Percentiles rank a stretch among this genome's conserved stretches.
Evolutionary conservation across 1,140 invertebrate species (phyloP).

Genomic region (Ylistrum balloti): DNA sequence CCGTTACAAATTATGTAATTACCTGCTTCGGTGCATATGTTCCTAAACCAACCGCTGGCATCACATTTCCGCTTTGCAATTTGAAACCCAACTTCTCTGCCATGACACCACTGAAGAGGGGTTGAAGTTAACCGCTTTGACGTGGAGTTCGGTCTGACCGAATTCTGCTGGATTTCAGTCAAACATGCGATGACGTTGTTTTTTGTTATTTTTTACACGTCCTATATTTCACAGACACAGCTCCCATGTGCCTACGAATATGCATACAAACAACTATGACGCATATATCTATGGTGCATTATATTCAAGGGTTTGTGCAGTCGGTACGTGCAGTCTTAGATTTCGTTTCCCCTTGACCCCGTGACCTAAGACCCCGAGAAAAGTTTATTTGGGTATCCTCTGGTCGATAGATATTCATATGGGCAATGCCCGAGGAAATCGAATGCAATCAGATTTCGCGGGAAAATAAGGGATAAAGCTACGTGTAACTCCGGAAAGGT

Average conservation of each 20-base stretch:
- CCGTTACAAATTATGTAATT: not conserved
- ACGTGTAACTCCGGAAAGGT: too few species aligned
- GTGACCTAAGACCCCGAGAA: not conserved
- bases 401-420: not conserved
- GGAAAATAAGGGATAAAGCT: too few species aligned
- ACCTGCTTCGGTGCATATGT: constrained; percentile 53
- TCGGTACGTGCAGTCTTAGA: not conserved
- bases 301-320: not conserved
- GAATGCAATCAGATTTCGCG: not conserved
- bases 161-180: not conserved
- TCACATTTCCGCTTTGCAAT: constrained; percentile 49
- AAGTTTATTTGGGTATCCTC: not conserved
- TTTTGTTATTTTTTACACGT: not conserved
- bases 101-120: not conserved
- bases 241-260: not conserved
- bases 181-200: not conserved
- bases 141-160: constrained; percentile 1
- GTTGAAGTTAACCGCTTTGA: not conserved
- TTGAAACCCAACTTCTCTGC: constrained; percentile 43
- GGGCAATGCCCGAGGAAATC: not conserved
- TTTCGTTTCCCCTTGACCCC: constrained; percentile 15
- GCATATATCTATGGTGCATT: not conserved
- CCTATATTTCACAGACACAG: too few species aligned
- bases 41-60: constrained; percentile 53
- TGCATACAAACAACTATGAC: not conserved